These are phyloP conservation scores for Oncorhynchus gorbuscha DNA, from an alignment of 2,113 vertebrate genomes.

Conservation along the genomic window DNA sequence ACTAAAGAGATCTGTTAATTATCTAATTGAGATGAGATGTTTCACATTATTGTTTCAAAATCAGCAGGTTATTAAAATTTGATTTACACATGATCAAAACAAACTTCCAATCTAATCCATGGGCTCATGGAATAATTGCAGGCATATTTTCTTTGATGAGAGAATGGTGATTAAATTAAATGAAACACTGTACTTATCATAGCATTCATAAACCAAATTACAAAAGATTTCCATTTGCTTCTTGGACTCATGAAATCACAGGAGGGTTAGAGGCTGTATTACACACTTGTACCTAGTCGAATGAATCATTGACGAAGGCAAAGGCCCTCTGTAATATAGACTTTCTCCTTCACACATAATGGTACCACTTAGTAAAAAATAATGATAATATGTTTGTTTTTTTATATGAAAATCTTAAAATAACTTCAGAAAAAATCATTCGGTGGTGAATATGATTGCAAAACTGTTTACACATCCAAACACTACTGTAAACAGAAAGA, in stretches of 20 bases:
- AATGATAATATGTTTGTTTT: too few species aligned
- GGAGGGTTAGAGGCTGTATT: background rate
- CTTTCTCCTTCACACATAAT: constrained; percentile 36
- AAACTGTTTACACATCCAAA: background rate
- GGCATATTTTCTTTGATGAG: background rate
- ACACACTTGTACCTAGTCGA: background rate
- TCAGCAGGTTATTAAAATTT: too few species aligned
- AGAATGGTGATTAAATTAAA: background rate
- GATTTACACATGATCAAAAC: too few species aligned
- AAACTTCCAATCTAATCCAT: too few species aligned
- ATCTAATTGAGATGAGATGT: too few species aligned
- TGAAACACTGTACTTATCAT: too few species aligned
- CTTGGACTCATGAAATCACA: background rate
- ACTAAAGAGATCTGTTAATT: too few species aligned
- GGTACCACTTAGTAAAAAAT: background rate
- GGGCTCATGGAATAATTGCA: too few species aligned
- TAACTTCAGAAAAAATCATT: too few species aligned
- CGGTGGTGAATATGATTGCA: background rate
- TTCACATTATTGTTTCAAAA: too few species aligned
- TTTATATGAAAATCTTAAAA: too few species aligned
- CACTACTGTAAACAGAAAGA: too few species aligned
- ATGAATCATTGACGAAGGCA: constrained; percentile 43
- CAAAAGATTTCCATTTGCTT: background rate
- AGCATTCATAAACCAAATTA: background rate
- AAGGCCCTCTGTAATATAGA: constrained; percentile 21